Evolutionary conservation across 2,888 invertebrate species (phyloP), one percentile per base, ranked within the genome.

Genomic region (Lepidochrysops patricia): DNA sequence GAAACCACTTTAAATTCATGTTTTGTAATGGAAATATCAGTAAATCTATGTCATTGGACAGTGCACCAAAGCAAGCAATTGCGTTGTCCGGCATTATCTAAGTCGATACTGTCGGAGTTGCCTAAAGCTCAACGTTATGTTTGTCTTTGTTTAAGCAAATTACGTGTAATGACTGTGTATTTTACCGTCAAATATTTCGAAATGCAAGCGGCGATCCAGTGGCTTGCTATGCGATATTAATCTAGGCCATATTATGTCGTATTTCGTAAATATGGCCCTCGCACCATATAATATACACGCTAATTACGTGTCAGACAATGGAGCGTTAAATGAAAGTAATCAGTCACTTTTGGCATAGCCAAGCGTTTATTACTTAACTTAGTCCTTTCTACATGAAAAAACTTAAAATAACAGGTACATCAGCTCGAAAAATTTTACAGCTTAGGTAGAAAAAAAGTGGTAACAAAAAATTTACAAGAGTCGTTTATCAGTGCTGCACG

Each of bases 391-490:
- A 74, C 71, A 70, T 67, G 64, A 66, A 68, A 67, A 72, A 57
- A 72, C 70, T 71, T 74, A 75, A 61, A 75, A 75, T 84, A 89
- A 87, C 89, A 89, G 88, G 88, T 88, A 88, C 88, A 84, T 86
- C 77, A 87, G 88, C 87, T 89, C 88, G 79, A 83, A 64, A 68
- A 69, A 70, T 74, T 54, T 54, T 54, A 54, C 82, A 85, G 84
- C 84, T 54, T 70, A 73, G 75, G 75, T 77, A 76, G 77, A 78
- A 80, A 72, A 75, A 74, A 79, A 77, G 77, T 81, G 75, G 77
- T 80, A 79, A 74, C 75, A 76, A 75, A 72, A 76, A 67, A 76
- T 62, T 57, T 64, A 68, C 69, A 68, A 67, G 65, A 71, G 64
- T 67, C 66, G 84, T 83, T 75, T 69, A 73, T 84, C 83, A 85